A percentile compares a stretch with the other conserved stretches of the same genome.
These are phyloP conservation scores for Gallinago jamesoni DNA, from an alignment of 2,113 vertebrate species.

Conservation along the genomic window DNA sequence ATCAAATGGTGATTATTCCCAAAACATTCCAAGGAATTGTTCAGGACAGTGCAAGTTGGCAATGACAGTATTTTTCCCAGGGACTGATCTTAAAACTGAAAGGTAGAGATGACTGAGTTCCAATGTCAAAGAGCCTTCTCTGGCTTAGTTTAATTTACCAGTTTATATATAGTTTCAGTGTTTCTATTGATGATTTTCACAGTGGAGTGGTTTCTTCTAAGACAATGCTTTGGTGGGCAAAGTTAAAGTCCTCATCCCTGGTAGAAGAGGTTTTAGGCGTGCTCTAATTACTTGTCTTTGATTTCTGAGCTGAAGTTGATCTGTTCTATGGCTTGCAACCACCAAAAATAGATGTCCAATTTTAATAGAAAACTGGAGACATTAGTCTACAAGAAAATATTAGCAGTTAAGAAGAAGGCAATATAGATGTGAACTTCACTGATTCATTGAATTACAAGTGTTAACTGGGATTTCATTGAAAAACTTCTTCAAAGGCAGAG, in stretches of 20 bases:
- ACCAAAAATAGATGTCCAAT: not conserved
- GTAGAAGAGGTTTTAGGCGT: not conserved
- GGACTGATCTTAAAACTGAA: not conserved
- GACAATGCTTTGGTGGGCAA: not conserved
- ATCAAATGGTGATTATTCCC: not conserved
- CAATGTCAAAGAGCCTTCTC: not conserved
- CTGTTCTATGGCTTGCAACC: not conserved
- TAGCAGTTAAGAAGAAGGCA: not conserved
- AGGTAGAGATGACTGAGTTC: not conserved
- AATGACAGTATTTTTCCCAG: not conserved
- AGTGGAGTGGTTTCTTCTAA: not conserved
- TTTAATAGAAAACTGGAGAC: not conserved
- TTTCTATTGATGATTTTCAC: not conserved
- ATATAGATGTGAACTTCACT: not conserved
- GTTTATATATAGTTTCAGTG: not conserved
- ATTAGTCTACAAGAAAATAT: not conserved
- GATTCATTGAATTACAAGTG: not conserved
- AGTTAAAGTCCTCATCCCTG: not conserved
- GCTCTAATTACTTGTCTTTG: not conserved
- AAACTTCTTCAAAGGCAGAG: not conserved
- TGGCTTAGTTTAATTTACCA: not conserved
- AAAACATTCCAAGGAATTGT: not conserved
- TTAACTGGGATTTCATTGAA: not conserved
- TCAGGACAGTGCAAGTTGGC: not conserved
- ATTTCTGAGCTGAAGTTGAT: not conserved